phyloP scores from a whole-genome alignment of 1,140 invertebrate species.

The Stenopsyche tienmushanensis region DNA sequence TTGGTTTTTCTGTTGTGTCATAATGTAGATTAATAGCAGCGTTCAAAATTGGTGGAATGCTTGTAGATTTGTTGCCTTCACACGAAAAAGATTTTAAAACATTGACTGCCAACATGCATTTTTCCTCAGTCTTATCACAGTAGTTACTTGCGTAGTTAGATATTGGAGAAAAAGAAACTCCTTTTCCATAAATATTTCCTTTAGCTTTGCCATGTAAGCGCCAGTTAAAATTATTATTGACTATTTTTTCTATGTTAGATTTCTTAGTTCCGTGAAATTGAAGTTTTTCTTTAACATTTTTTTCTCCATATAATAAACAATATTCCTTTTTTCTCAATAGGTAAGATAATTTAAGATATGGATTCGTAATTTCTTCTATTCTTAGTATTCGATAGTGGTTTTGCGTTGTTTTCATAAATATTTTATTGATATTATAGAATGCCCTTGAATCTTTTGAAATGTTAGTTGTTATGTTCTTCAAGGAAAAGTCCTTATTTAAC shows the following conservation, averaged over 20 bases:
- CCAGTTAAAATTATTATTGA: constrained; percentile 45
- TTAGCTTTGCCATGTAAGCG: constrained; percentile 36
- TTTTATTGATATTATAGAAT: no score
- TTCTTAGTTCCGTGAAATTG: constrained; percentile 44
- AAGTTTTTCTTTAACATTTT: constrained; percentile 28
- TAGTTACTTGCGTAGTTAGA: constrained; percentile 44
- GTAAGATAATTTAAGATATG: constrained; percentile 35
- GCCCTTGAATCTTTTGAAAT: no score
- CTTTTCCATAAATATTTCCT: constrained; percentile 43
- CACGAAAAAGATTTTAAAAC: constrained; percentile 16
- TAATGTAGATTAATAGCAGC: constrained; percentile 28
- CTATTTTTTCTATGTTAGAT: constrained; percentile 40
- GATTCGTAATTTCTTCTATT: constrained; percentile 36
- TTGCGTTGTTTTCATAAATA: constrained; percentile 7
- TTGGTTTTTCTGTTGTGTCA: constrained; percentile 42
- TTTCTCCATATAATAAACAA: constrained; percentile 15
- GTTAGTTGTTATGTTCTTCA: no score
- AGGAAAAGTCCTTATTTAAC: no score
- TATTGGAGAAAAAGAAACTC: constrained; percentile 43
- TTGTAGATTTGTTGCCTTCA: constrained; percentile 11
- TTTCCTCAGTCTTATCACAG: constrained; percentile 37
- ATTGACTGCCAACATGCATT: constrained; percentile 41
- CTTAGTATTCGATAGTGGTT: constrained; percentile 21
- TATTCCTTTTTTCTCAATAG: constrained; percentile 39
- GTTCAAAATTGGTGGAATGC: constrained; percentile 20